Base-by-base conservation (phyloP, 1,140 invertebrate genomes). In the Galleria mellonella region DNA sequence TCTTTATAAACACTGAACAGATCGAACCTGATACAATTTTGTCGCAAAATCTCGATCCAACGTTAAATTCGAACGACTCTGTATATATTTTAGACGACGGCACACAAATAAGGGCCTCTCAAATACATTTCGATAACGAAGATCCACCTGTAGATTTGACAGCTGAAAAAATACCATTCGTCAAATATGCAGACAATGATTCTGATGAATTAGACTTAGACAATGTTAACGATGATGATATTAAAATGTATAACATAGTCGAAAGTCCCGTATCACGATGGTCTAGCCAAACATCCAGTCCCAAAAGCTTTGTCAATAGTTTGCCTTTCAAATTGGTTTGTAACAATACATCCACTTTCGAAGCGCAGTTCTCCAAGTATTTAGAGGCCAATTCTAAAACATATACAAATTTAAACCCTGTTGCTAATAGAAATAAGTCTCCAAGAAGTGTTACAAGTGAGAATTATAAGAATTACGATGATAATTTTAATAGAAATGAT, bases 101-200 rank as follows among this genome's bases (percentile, higher is more conserved):
- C 1, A 84, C 78, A 5, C 76, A 84, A 57, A 84, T 84, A 14
- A 56, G 68, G 9, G 74, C 81, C 0, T 83, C 78, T 1, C 81
- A 83, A 58, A 84, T 84, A 62, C 81, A 84, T 47, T 84, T 84
- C 36, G 77, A 83, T 29, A 84, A 84, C 45, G 81, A 84, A 30
- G 78, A 84, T 42, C 62, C 71, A 0, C 51, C 62, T 13, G 47
- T 75, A 27, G 78, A 84, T 43, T 51, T 84, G 4, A 72, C 71
- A 11, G 55, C 57, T 2, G 78, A 77, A 36, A 66, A 72, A 39
- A 70, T 84, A 51, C 81, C 81, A 4, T 84, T 84, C 35, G 53
- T 82, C 4, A 76, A 76, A 51, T 76, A 75, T 15, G 62, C 50
- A 29, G 67, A 74, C 23, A 56, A 59, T 33, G 42, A 33, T 27